A percentile compares a stretch with the other conserved stretches of the same genome.
These are phyloP conservation scores for Mormyrops attenuatus DNA, from an alignment of 2,797 vertebrate genomes.

Conservation along the genomic window DNA sequence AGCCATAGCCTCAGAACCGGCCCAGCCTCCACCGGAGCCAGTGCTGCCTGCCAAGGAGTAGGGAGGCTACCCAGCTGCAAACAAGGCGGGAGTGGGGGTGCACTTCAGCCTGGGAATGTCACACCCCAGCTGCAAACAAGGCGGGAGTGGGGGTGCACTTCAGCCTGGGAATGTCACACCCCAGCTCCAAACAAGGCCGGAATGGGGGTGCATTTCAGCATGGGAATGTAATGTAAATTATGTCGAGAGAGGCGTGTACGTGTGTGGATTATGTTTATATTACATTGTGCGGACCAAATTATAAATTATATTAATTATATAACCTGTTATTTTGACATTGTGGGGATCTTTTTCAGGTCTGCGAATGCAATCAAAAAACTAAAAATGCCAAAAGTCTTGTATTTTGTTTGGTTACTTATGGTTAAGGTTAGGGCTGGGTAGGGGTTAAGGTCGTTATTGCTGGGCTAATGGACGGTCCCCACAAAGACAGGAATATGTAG, in stretches of 20 bases:
- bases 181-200: neutral
- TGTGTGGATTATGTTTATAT: neutral
- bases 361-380: too few relatives aligned
- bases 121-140: neutral
- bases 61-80: neutral
- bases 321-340: neutral
- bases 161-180: neutral
- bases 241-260: neutral
- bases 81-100: neutral
- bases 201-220: neutral
- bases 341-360: neutral
- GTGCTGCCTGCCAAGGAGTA: neutral
- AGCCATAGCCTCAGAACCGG: neutral
- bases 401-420: neutral
- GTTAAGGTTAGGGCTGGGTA: neutral
- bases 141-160: neutral
- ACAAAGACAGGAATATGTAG: neutral
- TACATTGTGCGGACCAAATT: neutral
- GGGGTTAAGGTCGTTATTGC: neutral
- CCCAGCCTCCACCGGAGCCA: neutral
- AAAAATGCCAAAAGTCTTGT: too few relatives aligned
- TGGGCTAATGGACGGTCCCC: neutral
- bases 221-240: neutral
- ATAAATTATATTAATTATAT: neutral
- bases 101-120: neutral